A percentile compares a stretch with the other conserved stretches of the same genome.
Evolutionary conservation across 2,888 invertebrate species (phyloP).

Genomic region (Phymatocera aterrima): DNA sequence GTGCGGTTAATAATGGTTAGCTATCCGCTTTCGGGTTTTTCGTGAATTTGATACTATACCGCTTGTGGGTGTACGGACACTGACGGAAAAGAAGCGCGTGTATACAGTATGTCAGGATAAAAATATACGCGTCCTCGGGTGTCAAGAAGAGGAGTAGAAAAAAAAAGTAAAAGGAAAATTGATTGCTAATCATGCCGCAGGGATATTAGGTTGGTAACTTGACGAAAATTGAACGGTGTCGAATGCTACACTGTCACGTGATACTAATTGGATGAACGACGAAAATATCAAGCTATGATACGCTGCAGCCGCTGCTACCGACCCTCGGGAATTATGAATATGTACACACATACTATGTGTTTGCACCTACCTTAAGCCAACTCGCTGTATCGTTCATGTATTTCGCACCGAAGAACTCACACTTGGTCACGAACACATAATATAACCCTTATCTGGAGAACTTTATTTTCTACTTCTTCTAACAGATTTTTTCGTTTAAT

Average conservation of each 20-base stretch:
- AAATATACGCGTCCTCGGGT: neutral
- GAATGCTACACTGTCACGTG: constrained; percentile 27
- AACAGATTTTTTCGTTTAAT: too few species aligned
- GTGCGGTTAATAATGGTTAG: constrained; percentile 27
- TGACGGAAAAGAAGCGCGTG: neutral
- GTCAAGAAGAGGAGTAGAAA: neutral
- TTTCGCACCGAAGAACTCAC: neutral
- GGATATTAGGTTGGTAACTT: constrained; percentile 43
- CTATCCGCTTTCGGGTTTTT: constrained; percentile 22
- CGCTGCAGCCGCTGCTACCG: neutral
- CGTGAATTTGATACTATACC: constrained; percentile 19
- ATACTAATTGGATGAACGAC: constrained; percentile 36
- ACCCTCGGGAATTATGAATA: neutral
- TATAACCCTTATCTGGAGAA: too few species aligned
- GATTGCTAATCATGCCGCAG: constrained; percentile 28
- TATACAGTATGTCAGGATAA: neutral
- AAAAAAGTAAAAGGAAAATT: neutral
- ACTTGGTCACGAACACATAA: too few species aligned
- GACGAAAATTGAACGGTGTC: constrained; percentile 41
- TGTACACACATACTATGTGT: neutral
- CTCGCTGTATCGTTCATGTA: neutral
- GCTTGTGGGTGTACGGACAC: neutral
- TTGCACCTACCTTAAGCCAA: too few species aligned
- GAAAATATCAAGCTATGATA: neutral
- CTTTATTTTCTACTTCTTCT: too few species aligned